Conservation (phyloP, 2,797 vertebrate species). For the Syngnathus acus region DNA sequence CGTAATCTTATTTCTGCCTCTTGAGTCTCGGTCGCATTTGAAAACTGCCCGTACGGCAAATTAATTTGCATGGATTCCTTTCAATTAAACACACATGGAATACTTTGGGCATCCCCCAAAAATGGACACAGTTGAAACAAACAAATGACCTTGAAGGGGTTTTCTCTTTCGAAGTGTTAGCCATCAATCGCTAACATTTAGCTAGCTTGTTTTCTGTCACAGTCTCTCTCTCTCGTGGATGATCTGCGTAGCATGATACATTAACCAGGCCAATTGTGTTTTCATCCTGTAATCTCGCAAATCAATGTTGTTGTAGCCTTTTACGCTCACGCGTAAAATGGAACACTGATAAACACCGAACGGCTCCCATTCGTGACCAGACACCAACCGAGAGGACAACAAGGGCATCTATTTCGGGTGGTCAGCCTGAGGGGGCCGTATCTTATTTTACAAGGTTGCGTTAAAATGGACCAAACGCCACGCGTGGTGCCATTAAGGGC, state of each 20-base stretch:
- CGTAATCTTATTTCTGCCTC: background rate
- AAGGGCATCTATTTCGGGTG: slow-evolving; percentile 46
- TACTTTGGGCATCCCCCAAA: background rate
- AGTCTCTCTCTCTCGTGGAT: slow-evolving; percentile 7
- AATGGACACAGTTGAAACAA: background rate
- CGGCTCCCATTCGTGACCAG: slow-evolving; percentile 16
- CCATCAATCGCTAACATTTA: slow-evolving; percentile 20
- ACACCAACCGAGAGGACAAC: slow-evolving; percentile 43
- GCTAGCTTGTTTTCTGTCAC: background rate
- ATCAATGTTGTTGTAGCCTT: slow-evolving; percentile 32
- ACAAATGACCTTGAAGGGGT: slow-evolving; percentile 11
- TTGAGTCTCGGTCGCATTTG: slow-evolving; percentile 14
- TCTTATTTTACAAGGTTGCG: slow-evolving; percentile 16
- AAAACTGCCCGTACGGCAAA: background rate
- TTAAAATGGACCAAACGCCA: background rate
- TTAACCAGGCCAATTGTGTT: slow-evolving; percentile 40
- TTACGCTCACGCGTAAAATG: background rate
- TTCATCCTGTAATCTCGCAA: slow-evolving; percentile 42
- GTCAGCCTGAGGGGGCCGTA: slow-evolving; percentile 29
- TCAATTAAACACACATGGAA: background rate
- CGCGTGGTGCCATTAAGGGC: background rate
- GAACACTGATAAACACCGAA: slow-evolving; percentile 14
- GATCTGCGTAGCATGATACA: slow-evolving; percentile 17
- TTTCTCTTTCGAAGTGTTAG: slow-evolving; percentile 13
- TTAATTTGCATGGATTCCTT: background rate